These are phyloP conservation scores for Dromiciops gliroides DNA, from an alignment of 2,113 vertebrate species.

Conservation along the genomic window DNA sequence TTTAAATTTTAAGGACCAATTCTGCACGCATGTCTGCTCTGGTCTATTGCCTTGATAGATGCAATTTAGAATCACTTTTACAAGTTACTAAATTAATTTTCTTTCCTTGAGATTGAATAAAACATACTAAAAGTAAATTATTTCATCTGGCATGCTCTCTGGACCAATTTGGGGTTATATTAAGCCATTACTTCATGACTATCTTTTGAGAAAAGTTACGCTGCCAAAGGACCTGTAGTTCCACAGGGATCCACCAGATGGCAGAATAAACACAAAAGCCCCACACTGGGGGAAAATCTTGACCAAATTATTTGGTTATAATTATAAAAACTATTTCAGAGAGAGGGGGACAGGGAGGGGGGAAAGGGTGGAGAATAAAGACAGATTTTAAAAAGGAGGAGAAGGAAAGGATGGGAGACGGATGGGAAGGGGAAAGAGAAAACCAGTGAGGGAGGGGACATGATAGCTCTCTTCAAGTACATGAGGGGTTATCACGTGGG, in stretches of 20 bases:
- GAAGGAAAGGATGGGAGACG: neutral
- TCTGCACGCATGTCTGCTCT: neutral
- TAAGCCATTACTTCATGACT: neutral
- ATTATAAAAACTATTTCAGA: neutral
- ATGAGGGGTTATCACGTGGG: neutral
- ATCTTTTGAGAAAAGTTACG: neutral
- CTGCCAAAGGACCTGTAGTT: neutral
- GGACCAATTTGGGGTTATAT: neutral
- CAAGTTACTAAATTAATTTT: neutral
- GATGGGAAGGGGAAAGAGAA: neutral
- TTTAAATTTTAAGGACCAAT: neutral
- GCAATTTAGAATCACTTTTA: neutral
- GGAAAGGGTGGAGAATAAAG: neutral
- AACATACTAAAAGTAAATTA: neutral
- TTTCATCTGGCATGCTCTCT: neutral
- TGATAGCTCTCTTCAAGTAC: neutral
- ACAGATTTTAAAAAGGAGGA: neutral
- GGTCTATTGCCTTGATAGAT: neutral
- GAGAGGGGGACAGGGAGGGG: neutral
- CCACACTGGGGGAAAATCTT: accelerated
- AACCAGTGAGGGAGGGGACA: neutral
- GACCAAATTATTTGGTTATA: neutral
- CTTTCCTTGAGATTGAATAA: slow-evolving; percentile 15
- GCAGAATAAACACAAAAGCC: slow-evolving; percentile 44
- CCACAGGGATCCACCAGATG: slow-evolving; percentile 62